Conservation (phyloP, 92 coral and sea anemone species). For the Nematostella vectensis region DNA sequence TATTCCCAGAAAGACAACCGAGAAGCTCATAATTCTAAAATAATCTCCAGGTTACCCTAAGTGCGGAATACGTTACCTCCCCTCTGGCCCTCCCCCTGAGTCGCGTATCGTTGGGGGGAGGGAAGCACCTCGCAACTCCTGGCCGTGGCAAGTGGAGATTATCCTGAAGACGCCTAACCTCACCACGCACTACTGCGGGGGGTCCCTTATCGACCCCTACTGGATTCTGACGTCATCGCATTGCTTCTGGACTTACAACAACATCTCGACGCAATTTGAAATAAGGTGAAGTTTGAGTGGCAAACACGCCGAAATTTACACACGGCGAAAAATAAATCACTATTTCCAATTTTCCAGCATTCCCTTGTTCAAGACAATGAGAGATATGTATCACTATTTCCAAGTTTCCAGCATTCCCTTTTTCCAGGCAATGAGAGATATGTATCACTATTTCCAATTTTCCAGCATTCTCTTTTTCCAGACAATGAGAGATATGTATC, state of each 20-base stretch:
- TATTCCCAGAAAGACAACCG: slow-evolving; percentile 1
- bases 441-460: too few species aligned
- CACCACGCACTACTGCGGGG: slow-evolving; percentile 58
- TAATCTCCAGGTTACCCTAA: slow-evolving; percentile 47
- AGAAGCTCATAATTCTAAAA: not conserved
- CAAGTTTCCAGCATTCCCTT: too few species aligned
- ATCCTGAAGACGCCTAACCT: slow-evolving; percentile 20
- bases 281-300: too few species aligned
- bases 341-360: too few species aligned
- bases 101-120: slow-evolving; percentile 59
- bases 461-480: too few species aligned
- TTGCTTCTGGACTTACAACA: slow-evolving; percentile 35
- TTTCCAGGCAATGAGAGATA: too few species aligned
- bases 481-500: too few species aligned
- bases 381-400: too few species aligned
- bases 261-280: too few species aligned
- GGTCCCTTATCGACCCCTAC: slow-evolving; percentile 58
- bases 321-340: too few species aligned
- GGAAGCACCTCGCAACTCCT: slow-evolving; percentile 46
- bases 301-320: too few species aligned
- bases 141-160: slow-evolving; percentile 80
- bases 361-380: too few species aligned
- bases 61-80: slow-evolving; percentile 44
- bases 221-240: slow-evolving; percentile 79
- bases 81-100: not conserved